These are phyloP conservation scores for Dicaeum eximium DNA, from an alignment of 2,113 vertebrate genomes.

Conservation along the genomic window DNA sequence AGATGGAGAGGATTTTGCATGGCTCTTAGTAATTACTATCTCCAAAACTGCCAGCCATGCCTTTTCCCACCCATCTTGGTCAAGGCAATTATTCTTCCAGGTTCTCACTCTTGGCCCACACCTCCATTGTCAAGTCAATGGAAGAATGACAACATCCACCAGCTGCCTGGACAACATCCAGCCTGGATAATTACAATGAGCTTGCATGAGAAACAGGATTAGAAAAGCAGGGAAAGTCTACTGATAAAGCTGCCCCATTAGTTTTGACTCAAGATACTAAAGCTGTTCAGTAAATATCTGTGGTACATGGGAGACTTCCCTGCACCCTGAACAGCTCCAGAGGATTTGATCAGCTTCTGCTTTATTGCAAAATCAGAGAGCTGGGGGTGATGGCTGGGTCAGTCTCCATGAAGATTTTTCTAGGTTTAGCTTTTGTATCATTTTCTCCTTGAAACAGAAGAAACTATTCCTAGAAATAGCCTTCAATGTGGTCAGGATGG, in stretches of 20 bases:
- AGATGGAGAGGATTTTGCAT: conserved; percentile 30
- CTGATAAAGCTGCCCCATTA: conserved; percentile 47
- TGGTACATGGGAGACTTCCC: background rate
- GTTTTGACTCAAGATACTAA: conserved; percentile 34
- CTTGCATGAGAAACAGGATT: conserved; percentile 35
- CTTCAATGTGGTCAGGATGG: background rate
- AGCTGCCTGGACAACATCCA: conserved; percentile 60
- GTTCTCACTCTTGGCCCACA: conserved; percentile 41
- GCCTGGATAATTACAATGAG: conserved; percentile 48
- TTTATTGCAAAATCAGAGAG: background rate
- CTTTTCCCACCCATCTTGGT: conserved; percentile 28
- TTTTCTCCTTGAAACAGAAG: background rate
- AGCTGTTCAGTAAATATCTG: background rate
- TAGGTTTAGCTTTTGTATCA: background rate
- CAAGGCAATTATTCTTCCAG: conserved; percentile 44
- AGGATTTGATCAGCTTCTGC: background rate
- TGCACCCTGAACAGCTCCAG: background rate
- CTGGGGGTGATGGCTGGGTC: background rate
- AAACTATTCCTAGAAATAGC: background rate
- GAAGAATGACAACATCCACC: conserved; percentile 58
- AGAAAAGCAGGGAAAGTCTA: conserved; percentile 43
- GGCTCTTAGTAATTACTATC: background rate
- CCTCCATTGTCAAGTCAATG: conserved; percentile 48
- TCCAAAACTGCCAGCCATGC: background rate
- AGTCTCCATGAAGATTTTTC: background rate